phyloP scores from a whole-genome alignment of 2,888 invertebrate genomes.

The Tridacna crocea region DNA sequence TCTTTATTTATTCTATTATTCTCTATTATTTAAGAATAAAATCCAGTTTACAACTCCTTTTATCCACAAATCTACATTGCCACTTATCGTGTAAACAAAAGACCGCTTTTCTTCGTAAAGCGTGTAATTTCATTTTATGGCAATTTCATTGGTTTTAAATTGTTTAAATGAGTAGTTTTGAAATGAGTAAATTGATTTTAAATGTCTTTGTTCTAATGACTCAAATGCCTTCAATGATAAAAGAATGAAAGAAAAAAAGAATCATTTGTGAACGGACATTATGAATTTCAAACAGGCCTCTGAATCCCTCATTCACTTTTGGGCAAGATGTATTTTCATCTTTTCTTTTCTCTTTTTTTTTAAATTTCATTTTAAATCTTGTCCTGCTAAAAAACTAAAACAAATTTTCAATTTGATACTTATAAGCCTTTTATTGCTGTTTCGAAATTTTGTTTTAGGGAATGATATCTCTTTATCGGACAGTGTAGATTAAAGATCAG shows the following conservation, averaged over 20 bases:
- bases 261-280: neutral
- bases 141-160: conserved; percentile 19
- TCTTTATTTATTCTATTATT: neutral
- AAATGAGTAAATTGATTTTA: conserved; percentile 12
- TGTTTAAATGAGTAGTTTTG: conserved; percentile 17
- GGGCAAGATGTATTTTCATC: too few relatives aligned
- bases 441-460: too few relatives aligned
- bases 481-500: too few relatives aligned
- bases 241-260: neutral
- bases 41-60: neutral
- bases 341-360: too few relatives aligned
- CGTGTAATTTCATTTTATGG: conserved; percentile 2
- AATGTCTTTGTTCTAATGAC: conserved; percentile 6
- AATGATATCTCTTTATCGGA: too few relatives aligned
- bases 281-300: too few relatives aligned
- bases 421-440: too few relatives aligned
- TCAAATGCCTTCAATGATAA: conserved; percentile 3
- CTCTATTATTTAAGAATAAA: neutral
- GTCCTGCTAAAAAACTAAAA: too few relatives aligned
- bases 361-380: too few relatives aligned
- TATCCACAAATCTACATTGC: neutral
- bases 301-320: too few relatives aligned
- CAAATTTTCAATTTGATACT: too few relatives aligned
- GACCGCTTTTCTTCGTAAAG: neutral
- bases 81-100: neutral